These are phyloP conservation scores for Homarus americanus DNA, from an alignment of 1,140 invertebrate genomes.

Conservation along the genomic window DNA sequence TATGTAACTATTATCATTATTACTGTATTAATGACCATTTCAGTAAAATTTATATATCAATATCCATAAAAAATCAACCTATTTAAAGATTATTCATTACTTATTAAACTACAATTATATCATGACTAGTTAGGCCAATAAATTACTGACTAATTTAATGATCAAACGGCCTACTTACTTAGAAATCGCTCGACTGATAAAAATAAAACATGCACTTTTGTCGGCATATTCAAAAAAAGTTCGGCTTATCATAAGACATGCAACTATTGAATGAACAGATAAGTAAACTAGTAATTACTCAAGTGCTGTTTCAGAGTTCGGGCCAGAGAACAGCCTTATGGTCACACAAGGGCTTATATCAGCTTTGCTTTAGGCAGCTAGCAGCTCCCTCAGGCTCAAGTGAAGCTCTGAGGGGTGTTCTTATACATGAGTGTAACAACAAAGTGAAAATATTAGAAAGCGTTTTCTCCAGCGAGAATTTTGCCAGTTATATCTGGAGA, in stretches of 20 bases:
- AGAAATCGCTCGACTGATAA: neutral
- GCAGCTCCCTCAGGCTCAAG: conserved; percentile 10
- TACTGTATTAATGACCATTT: too few relatives aligned
- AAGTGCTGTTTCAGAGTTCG: conserved; percentile 55
- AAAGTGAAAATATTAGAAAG: neutral
- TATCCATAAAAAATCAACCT: neutral
- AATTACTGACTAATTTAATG: neutral
- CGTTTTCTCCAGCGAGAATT: neutral
- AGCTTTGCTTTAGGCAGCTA: conserved; percentile 41
- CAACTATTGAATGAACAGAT: conserved; percentile 1
- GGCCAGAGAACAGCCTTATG: conserved; percentile 42
- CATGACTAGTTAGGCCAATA: neutral
- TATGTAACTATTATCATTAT: neutral
- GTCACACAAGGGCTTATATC: conserved; percentile 57
- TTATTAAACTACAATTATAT: neutral
- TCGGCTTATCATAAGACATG: neutral
- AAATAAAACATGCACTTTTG: conserved; percentile 3
- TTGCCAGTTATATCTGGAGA: neutral
- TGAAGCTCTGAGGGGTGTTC: conserved; percentile 25
- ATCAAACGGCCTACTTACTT: neutral
- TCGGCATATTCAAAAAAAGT: neutral
- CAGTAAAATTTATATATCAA: neutral
- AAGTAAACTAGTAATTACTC: conserved; percentile 27
- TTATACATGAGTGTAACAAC: neutral
- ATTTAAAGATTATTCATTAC: neutral